Percentiles rank a stretch among this genome's conserved stretches.
These are phyloP conservation scores for Calephelis virginiensis DNA, from an alignment of 1,140 invertebrate species.

Conservation along the genomic window DNA sequence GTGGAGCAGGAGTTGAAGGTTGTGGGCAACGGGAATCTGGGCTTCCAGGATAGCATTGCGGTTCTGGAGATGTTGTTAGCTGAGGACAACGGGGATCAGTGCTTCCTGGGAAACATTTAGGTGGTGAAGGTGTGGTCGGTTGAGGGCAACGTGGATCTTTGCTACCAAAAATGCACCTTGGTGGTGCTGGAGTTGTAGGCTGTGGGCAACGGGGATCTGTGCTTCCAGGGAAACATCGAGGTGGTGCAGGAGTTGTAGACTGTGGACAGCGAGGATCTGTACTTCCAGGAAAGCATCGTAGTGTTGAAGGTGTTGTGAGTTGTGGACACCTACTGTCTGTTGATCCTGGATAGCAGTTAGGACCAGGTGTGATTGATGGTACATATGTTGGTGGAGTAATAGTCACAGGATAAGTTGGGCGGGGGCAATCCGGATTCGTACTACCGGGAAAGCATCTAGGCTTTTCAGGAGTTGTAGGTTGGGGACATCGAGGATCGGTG, in stretches of 20 bases:
- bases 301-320: slow-evolving; percentile 26
- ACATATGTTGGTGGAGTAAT: background rate
- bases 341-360: slow-evolving; percentile 41
- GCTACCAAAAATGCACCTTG: background rate
- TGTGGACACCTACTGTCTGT: slow-evolving; percentile 58
- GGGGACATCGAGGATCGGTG: slow-evolving; percentile 46
- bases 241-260: slow-evolving; percentile 37
- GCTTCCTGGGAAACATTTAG: slow-evolving; percentile 64
- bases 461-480: slow-evolving; percentile 33
- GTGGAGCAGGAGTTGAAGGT: slow-evolving; percentile 42
- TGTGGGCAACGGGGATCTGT: slow-evolving; percentile 59
- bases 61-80: slow-evolving; percentile 34
- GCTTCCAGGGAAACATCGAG: slow-evolving; percentile 60
- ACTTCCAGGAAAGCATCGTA: slow-evolving; percentile 52
- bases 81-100: slow-evolving; percentile 65
- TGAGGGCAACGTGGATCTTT: slow-evolving; percentile 37
- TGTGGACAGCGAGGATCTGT: slow-evolving; percentile 66
- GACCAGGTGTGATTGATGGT: slow-evolving; percentile 9
- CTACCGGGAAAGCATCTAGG: slow-evolving; percentile 58
- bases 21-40: slow-evolving; percentile 63
- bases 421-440: slow-evolving; percentile 63
- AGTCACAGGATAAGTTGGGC: slow-evolving; percentile 38
- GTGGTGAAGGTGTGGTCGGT: slow-evolving; percentile 25
- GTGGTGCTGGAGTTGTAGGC: slow-evolving; percentile 39
- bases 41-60: slow-evolving; percentile 65